Base-by-base conservation (phyloP, 1,140 invertebrate genomes). In the Sarcophaga peregrina region DNA sequence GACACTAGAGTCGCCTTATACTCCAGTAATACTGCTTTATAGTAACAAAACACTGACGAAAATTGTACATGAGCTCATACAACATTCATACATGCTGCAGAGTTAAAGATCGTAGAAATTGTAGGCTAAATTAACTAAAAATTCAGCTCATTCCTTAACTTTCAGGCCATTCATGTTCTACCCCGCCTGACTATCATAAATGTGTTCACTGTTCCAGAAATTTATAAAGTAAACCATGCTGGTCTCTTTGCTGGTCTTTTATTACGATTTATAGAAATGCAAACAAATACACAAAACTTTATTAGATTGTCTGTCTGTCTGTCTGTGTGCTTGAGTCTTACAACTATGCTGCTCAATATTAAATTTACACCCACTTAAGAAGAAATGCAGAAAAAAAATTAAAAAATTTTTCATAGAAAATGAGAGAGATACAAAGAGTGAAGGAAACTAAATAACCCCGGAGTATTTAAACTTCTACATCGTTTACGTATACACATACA, bases 301-400 rank as follows among this genome's bases (percentile, higher is more conserved):
- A 9, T 10, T 13, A 52, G 8, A 52, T 52, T 52, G 50, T 37
- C 25, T 37, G 25, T 37, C 25, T 37, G 25, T 37, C 25, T 37
- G 25, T 37, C 25, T 37, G 62, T 68, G 8, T 68, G 15, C 20
- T 68, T 68, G 11, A 20, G 62, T 25, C 62, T 68, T 13, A 58
- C 54, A 58, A 58, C 13, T 68, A 37, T 37, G 25, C 20, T 10
- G 50, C 48, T 78, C 75, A 78, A 78, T 78, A 78, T 78, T 78
- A 78, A 78, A 78, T 78, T 78, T 78, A 52, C 75, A 78, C 75
- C 75, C 75, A 78, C 75, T 78, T 78, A 78, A 78, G 75, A 25
- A 8, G 50, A 50, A 75, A 76, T 37, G 15, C 73, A 74, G 73
- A n/a, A 68, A 72, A 17, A 72, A 20, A 17, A 72, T 72, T 20